These are phyloP conservation scores for Lathamus discolor DNA, from an alignment of 2,113 vertebrate species.

Conservation along the genomic window DNA sequence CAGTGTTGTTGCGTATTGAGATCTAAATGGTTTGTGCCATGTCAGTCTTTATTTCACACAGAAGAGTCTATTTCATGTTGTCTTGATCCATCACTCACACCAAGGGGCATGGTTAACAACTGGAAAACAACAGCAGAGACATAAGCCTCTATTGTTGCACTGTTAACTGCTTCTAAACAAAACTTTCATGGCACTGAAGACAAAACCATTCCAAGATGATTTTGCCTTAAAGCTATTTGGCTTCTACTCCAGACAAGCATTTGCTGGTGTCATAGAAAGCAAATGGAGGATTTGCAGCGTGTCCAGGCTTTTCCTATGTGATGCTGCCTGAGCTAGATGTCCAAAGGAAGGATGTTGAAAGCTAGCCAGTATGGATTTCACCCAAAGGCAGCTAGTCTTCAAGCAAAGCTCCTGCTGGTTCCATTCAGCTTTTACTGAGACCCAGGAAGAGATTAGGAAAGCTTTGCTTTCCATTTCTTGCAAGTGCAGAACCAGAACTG, in stretches of 20 bases:
- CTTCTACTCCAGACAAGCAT: not conserved
- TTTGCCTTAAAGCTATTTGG: not conserved
- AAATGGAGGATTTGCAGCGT: not conserved
- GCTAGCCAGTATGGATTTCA: not conserved
- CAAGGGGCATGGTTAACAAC: not conserved
- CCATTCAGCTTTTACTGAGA: not conserved
- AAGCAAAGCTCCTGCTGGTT: not conserved
- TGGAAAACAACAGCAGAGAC: not conserved
- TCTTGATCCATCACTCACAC: not conserved
- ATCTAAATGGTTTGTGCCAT: not conserved
- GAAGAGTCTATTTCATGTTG: not conserved
- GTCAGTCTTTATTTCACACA: not conserved
- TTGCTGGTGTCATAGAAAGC: not conserved
- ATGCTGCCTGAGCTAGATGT: not conserved
- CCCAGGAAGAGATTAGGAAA: not conserved
- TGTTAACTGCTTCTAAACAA: not conserved
- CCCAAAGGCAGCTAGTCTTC: not conserved
- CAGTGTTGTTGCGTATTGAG: not conserved
- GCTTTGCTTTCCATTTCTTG: not conserved
- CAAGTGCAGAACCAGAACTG: not conserved
- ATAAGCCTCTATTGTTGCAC: rapidly evolving
- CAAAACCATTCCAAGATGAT: not conserved
- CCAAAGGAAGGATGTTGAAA: not conserved
- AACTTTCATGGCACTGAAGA: not conserved
- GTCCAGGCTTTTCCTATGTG: not conserved